Base-by-base conservation (phyloP, 2,113 vertebrate genomes). In the Crotalus tigris region DNA sequence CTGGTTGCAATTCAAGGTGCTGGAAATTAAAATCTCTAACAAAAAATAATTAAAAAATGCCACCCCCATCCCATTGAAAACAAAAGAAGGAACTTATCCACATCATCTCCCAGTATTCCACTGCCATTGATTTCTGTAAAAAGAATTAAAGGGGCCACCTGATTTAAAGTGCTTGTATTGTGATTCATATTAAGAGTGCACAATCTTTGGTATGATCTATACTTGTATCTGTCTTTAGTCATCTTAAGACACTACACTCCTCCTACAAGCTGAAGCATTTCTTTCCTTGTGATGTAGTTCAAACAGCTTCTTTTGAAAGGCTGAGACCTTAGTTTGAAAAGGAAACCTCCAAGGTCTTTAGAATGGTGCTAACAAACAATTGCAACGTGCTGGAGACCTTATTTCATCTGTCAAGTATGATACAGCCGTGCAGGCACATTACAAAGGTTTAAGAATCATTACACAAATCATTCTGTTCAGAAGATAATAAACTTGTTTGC, bases 401-500 rank as follows among this genome's bases (percentile, higher is more conserved):
- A 59, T 75, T 92, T 90, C 91, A 88, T 86, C 49, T 1, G 1
- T 92, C 86, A 53, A 46, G 15, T 33, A 29, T 11, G 64, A n/a
- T 5, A 58, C 49, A 88, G 61, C 53, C 61, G 91, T 17, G 11
- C 11, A 75, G 11, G 10, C 49, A 57, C 1, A 92, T 87, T 93
- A 29, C 55, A 54, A 44, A 89, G 88, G 23, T 24, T 57, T 59
- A 85, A 24, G 61, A 51, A 3, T 49, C 92, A 51, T 85, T 92
- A 53, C 19, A 85, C 59, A 89, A 89, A 93, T 55, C 64, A 55
- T 24, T 87, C 39, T 85, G 0, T 85, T 93, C 26, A 44, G 87
- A 94, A 23, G 61, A 96, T 96, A 96, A 95, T 87, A 89, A 95
- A 91, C 49, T 29, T 88, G 24, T 49, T 53, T 88, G 23, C 91